Percentiles rank a stretch among this genome's conserved stretches.
These are phyloP conservation scores for Pipistrellus pygmaeus DNA, from an alignment of 2,797 vertebrate species.

Conservation along the genomic window DNA sequence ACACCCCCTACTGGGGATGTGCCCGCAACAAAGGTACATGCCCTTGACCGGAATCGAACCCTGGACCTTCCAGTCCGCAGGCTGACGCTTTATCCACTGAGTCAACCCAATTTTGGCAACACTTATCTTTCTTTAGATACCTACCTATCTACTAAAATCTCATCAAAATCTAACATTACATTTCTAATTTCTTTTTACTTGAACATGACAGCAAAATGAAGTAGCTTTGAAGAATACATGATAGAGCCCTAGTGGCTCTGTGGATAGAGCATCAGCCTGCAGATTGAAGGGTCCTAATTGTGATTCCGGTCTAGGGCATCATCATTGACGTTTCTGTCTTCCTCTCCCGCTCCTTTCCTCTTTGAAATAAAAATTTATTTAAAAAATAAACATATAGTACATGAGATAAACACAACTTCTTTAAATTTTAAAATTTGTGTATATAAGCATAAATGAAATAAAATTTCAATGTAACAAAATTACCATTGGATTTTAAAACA, in stretches of 20 bases:
- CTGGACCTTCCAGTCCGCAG: too few relatives aligned
- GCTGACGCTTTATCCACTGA: too few relatives aligned
- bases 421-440: neutral
- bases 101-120: too few relatives aligned
- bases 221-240: neutral
- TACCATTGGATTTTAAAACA: constrained; percentile 5
- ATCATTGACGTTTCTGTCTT: too few relatives aligned
- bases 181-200: constrained; percentile 44
- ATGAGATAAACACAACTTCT: constrained; percentile 3
- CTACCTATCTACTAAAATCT: neutral
- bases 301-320: too few relatives aligned
- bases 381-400: neutral
- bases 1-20: too few relatives aligned
- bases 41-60: too few relatives aligned
- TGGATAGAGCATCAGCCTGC: too few relatives aligned
- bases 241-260: neutral
- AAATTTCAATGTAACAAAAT: constrained; percentile 33
- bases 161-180: neutral
- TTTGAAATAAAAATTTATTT: too few relatives aligned
- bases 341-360: too few relatives aligned
- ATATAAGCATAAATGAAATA: constrained; percentile 4
- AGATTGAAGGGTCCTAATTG: too few relatives aligned
- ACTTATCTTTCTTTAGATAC: neutral
- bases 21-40: too few relatives aligned
- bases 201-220: neutral